These are phyloP conservation scores for Drosophila nigrodunni DNA, from an alignment of 1,140 invertebrate genomes.

Conservation along the genomic window DNA sequence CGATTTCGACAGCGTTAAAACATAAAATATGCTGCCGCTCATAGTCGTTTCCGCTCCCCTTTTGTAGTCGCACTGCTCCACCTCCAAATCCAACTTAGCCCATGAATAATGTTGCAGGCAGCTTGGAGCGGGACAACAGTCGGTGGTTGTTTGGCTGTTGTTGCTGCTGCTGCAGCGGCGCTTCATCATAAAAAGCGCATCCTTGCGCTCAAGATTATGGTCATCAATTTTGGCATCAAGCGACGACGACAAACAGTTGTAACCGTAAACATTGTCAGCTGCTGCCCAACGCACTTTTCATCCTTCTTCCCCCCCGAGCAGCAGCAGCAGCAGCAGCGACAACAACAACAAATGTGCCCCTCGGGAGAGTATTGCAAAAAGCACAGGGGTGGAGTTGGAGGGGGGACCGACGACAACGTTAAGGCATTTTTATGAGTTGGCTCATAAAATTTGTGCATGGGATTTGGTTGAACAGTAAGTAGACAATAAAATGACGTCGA, in stretches of 20 bases:
- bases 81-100: conserved; percentile 15
- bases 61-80: conserved; percentile 6
- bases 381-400: conserved; percentile 8
- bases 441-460: conserved; percentile 82
- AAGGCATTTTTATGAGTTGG: conserved; percentile 79
- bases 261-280: conserved; percentile 74
- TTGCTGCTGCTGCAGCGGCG: conserved; percentile 58
- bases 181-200: conserved; percentile 82
- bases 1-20: conserved; percentile 83
- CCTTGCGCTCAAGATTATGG: conserved; percentile 81
- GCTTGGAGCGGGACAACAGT: conserved; percentile 34
- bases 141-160: conserved; percentile 68
- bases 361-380: conserved; percentile 60
- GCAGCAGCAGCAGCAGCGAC: conserved; percentile 8
- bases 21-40: conserved; percentile 82
- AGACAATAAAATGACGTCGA: conserved; percentile 80
- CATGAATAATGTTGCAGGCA: conserved; percentile 78
- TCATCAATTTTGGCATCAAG: conserved; percentile 83
- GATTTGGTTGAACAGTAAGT: conserved; percentile 75
- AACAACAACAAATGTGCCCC: conserved; percentile 77
- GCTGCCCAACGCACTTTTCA: conserved; percentile 30
- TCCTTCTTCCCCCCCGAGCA: neutral
- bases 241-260: conserved; percentile 71
- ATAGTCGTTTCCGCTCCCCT: conserved; percentile 37
- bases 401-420: conserved; percentile 44